Conservation (phyloP, 2,113 vertebrate genomes). For the Cephalopterus ornatus region DNA sequence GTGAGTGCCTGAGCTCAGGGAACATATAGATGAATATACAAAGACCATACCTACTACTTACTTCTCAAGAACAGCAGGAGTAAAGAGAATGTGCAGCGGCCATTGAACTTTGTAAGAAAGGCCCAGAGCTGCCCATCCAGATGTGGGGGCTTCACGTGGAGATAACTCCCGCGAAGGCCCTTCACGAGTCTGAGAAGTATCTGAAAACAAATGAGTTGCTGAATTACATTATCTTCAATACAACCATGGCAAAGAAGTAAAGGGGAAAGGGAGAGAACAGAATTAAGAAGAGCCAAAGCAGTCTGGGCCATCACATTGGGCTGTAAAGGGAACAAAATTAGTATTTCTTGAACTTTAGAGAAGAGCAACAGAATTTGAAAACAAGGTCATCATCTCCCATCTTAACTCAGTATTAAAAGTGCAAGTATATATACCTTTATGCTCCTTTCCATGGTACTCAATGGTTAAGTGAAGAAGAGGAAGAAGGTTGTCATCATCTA, state of each 20-base stretch:
- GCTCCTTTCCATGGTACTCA: conserved; percentile 92
- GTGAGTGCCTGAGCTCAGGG: not conserved
- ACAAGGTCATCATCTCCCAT: not conserved
- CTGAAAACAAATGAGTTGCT: conserved; percentile 61
- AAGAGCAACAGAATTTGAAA: not conserved
- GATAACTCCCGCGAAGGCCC: conserved; percentile 88
- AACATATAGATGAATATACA: not conserved
- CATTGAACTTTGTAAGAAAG: conserved; percentile 97
- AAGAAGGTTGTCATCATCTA: conserved; percentile 96
- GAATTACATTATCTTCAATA: not conserved
- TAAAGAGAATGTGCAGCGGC: conserved; percentile 98
- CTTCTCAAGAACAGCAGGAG: conserved; percentile 95
- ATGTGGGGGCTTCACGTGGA: conserved; percentile 88
- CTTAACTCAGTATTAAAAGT: not conserved
- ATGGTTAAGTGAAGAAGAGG: conserved; percentile 93
- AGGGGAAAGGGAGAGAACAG: not conserved
- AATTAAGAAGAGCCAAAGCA: not conserved
- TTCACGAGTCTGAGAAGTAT: conserved; percentile 82
- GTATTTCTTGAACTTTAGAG: not conserved
- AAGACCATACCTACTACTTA: conserved; percentile 65
- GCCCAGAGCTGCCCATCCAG: conserved; percentile 94
- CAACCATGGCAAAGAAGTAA: not conserved
- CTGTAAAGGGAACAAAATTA: not conserved
- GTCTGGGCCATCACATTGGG: not conserved
- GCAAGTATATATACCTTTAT: conserved; percentile 82